Base-by-base conservation (phyloP, 1,140 invertebrate genomes). In the Oppia nitens region DNA sequence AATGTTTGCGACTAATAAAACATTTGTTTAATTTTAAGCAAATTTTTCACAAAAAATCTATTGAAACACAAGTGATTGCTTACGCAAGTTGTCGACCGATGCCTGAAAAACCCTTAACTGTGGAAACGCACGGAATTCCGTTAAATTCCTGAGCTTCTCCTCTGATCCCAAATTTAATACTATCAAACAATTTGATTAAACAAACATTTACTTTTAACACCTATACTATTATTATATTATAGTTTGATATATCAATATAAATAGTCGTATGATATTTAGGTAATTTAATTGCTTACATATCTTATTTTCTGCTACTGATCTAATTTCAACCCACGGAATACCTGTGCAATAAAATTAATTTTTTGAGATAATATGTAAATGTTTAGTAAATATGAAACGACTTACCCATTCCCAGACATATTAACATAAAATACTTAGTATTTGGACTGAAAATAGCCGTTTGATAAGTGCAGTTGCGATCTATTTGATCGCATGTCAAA, bases 361-460 rank as follows among this genome's bases (percentile, higher is more conserved):
- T n/a, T n/a, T n/a, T n/a, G n/a, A n/a, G n/a, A n/a, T n/a, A n/a
- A n/a, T n/a, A n/a, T n/a, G n/a, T n/a, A n/a, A n/a, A n/a, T n/a
- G n/a, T n/a, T n/a, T n/a, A n/a, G n/a, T n/a, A n/a, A n/a, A n/a
- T n/a, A n/a, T n/a, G n/a, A n/a, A n/a, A n/a, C n/a, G n/a, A n/a
- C n/a, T n/a, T n/a, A n/a, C 81, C 80, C 0, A 87, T 87, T 1
- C 88, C 88, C 25, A 87, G 73, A 69, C 88, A 93, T 67, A 87
- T 83, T 47, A 90, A 66, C 14, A 83, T 75, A 60, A 87, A 85
- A 71, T 81, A 87, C 76, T 76, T 17, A 78, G 77, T 47, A 75
- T 73, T 51, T 0, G 79, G 75, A 55, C 84, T 85, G 71, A 91
- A 91, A 61, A 80, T 64, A 52, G 63, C 65, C 62, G 67, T 21